Evolutionary conservation across 2,888 invertebrate species (phyloP), one percentile per base, ranked within the genome.

Genomic region (Drosophila tanythrix): DNA sequence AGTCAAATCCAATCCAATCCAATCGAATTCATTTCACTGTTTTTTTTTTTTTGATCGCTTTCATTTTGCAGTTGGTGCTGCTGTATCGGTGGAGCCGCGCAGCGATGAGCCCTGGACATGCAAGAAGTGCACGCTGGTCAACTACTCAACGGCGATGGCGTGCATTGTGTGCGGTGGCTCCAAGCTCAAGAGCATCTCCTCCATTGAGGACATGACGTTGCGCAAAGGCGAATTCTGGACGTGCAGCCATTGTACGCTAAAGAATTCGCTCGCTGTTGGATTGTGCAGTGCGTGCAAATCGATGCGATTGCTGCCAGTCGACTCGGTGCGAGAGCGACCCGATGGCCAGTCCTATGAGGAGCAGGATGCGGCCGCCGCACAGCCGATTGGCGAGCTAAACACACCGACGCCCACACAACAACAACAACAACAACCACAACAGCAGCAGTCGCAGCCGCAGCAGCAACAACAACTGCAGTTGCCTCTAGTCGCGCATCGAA

Each of bases 161-260:
- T 98, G 98, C 92, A 96, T 96, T 15, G 97, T 97, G 0, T 98
- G 98, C 92, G 97, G 97, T 48, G 97, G 97, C n/a, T 96, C 97
- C 0, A 96, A 96, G 83, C 94, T 97, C 10, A 95, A 95, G 76
- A 96, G 96, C 79, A 94, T 96, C 58, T 94, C 95, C 3, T 93
- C 94, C 62, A 94, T 94, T 35, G 95, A 95, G 79, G 96, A 96
- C 82, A 95, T 95, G 93, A 96, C 96, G 0, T 92, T 96, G 79
- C 94, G 95, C 31, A 96, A 95, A 88, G 96, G 96, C 18, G 96
- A 96, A 91, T 96, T 95, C 89, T 97, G 97, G 97, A 95, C 96
- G 0, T 98, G 98, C 91, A 94, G 94, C 40, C 95, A 96, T 48
- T 97, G 97, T 84, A 98, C 98, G 0, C 93, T 98, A 3, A 96